A percentile compares a stretch with the other conserved stretches of the same genome.
Conservation (phyloP, 2,113 vertebrate genomes). For the Labeo rohita region DNA sequence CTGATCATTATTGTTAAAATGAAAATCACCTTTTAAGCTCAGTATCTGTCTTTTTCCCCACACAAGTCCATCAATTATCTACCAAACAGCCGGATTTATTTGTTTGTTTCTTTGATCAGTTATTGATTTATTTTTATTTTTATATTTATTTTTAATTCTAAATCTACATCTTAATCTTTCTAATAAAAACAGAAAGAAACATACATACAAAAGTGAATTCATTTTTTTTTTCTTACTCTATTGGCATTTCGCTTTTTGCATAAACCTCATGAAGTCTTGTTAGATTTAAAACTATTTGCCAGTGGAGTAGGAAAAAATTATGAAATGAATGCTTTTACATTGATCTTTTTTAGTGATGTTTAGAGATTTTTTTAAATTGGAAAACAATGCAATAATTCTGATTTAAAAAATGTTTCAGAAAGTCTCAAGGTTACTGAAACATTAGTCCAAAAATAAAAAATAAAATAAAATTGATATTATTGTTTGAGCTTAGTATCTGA, state of each 20-base stretch:
- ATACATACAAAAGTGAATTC: not conserved
- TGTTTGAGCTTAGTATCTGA: too few relatives aligned
- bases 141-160: not conserved
- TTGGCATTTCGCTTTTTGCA: not conserved
- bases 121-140: not conserved
- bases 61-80: not conserved
- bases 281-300: too few relatives aligned
- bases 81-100: not conserved
- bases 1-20: not conserved
- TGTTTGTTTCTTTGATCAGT: too few relatives aligned
- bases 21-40: not conserved
- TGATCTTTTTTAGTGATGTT: too few relatives aligned
- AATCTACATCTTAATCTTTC: not conserved
- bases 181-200: not conserved
- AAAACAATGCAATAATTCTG: too few relatives aligned
- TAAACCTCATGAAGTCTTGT: not conserved
- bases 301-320: too few relatives aligned
- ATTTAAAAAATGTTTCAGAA: too few relatives aligned
- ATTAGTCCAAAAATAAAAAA: too few relatives aligned
- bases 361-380: too few relatives aligned
- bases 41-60: not conserved
- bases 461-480: too few relatives aligned
- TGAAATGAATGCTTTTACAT: too few relatives aligned
- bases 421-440: too few relatives aligned
- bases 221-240: not conserved